Percentiles rank a stretch among this genome's conserved stretches.
Conservation (phyloP, 1,140 invertebrate genomes). For the Drosophila subpulchrella region DNA sequence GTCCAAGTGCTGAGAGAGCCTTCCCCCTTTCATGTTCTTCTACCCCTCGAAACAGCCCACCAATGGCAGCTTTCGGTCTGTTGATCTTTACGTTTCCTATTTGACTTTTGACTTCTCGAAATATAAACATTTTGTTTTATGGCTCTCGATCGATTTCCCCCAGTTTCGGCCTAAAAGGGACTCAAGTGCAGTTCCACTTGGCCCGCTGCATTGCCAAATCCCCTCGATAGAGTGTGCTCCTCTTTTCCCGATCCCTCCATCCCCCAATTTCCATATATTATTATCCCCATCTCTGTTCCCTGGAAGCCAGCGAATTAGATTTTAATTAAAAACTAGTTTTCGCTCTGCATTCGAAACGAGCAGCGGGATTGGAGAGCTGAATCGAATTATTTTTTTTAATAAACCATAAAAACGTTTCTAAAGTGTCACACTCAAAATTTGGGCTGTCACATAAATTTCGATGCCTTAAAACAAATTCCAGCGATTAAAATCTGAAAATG, state of each 20-base stretch:
- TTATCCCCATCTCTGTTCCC: slow-evolving; percentile 2
- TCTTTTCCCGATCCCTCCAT: background rate
- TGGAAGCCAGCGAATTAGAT: slow-evolving; percentile 23
- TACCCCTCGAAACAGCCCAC: slow-evolving; percentile 12
- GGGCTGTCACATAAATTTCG: slow-evolving; percentile 70
- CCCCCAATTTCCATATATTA: background rate
- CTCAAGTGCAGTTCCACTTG: slow-evolving; percentile 73
- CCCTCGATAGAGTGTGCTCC: background rate
- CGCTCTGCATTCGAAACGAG: slow-evolving; percentile 48
- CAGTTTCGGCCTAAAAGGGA: slow-evolving; percentile 56
- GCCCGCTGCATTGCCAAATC: slow-evolving; percentile 55
- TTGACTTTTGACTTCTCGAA: slow-evolving; percentile 79
- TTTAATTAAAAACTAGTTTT: slow-evolving; percentile 68
- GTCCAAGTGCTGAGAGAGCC: slow-evolving; percentile 81
- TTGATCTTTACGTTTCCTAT: slow-evolving; percentile 66
- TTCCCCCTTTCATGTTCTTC: slow-evolving; percentile 2
- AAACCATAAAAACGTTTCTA: slow-evolving; percentile 68
- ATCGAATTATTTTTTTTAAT: slow-evolving; percentile 61
- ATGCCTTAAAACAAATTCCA: slow-evolving; percentile 57
- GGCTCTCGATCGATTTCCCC: slow-evolving; percentile 63
- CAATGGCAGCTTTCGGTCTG: slow-evolving; percentile 60
- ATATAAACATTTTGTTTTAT: slow-evolving; percentile 82
- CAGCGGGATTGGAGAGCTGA: slow-evolving; percentile 8
- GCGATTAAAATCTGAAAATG: slow-evolving; percentile 65
- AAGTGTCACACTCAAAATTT: slow-evolving; percentile 76